These are phyloP conservation scores for Nesogale talazaci DNA, from an alignment of 2,113 vertebrate genomes.

Conservation along the genomic window DNA sequence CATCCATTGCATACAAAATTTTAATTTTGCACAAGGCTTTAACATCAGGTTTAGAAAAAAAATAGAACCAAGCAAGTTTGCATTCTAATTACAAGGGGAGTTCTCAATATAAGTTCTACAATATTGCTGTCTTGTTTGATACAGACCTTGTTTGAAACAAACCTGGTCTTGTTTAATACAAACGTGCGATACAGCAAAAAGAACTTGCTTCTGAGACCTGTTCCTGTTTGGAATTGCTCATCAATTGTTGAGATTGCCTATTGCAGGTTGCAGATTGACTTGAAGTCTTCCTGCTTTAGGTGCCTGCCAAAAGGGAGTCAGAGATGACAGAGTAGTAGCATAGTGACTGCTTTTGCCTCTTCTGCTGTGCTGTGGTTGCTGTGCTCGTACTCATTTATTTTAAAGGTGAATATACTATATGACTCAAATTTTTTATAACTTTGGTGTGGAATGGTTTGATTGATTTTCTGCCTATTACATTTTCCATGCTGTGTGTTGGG, in stretches of 20 bases:
- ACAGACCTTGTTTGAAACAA: background rate
- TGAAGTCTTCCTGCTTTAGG: background rate
- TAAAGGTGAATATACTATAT: background rate
- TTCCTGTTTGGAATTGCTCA: slow-evolving; percentile 15
- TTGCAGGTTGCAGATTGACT: background rate
- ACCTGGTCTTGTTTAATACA: background rate
- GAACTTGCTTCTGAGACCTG: background rate
- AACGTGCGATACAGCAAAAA: background rate
- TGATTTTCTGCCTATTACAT: slow-evolving; percentile 56
- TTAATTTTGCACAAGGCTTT: slow-evolving; percentile 15
- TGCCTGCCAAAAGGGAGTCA: background rate
- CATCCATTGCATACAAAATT: background rate
- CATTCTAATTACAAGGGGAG: background rate
- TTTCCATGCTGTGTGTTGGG: slow-evolving; percentile 39
- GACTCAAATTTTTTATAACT: slow-evolving; percentile 54
- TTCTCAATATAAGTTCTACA: slow-evolving; percentile 37
- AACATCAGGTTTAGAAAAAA: slow-evolving; percentile 17
- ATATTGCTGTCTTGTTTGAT: slow-evolving; percentile 4
- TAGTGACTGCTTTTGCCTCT: background rate
- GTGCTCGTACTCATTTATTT: slow-evolving; percentile 3
- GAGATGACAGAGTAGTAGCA: background rate
- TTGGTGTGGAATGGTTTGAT: background rate
- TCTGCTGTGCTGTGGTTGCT: background rate
- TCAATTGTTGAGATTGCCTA: slow-evolving; percentile 1
- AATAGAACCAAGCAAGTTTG: background rate